Evolutionary conservation across 1,140 invertebrate species (phyloP), one percentile per base, ranked within the genome.

Genomic region (Phymorhynchus buccinoides): DNA sequence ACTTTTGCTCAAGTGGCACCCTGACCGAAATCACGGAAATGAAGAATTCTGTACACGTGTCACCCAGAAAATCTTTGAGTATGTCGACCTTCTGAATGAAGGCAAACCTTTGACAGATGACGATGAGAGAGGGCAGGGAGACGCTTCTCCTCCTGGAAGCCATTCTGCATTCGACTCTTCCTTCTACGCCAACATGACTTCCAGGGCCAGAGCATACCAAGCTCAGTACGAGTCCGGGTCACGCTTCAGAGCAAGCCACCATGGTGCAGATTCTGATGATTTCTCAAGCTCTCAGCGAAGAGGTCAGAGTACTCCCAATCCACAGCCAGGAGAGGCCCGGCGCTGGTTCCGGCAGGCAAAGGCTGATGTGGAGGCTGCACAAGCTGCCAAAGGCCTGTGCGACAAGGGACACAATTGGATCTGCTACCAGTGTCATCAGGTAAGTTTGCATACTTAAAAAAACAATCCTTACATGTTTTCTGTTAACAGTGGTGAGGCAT

Each of bases 1-100:
- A 62, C 52, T 93, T 1, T 73, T 92, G 22, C 85, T 91, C 30
- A 88, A 91, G 82, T 93, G 91, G 91, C 92, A 93, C 87, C 92
- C 92, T 80, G 92, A 93, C 83, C 92, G 91, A 88, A 93, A 93
- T 86, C 79, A 73, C 35, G 90, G 87, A 1, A 86, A 90, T 73
- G 87, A 91, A 88, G 77, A 87, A 12, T 84, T 90, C 42, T 88
- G 89, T 35, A 90, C 86, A 1, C 84, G 88, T 52, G 86, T 92
- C 7, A 91, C 88, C 37, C 88, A 92, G 42, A 86, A 83, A 73
- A 90, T 91, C 30, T 78, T 86, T 30, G 73, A 56, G 39, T 73
- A 87, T 7, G 73, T 90, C 18, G 32, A 66, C 3, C 81, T 84
- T 78, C 62, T 91, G 27, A 87, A 90, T 68, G 79, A 81, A n/a